Percentiles rank a stretch among this genome's conserved stretches.
Conservation (phyloP, 2,797 vertebrate genomes). For the Hemitrygon akajei region DNA sequence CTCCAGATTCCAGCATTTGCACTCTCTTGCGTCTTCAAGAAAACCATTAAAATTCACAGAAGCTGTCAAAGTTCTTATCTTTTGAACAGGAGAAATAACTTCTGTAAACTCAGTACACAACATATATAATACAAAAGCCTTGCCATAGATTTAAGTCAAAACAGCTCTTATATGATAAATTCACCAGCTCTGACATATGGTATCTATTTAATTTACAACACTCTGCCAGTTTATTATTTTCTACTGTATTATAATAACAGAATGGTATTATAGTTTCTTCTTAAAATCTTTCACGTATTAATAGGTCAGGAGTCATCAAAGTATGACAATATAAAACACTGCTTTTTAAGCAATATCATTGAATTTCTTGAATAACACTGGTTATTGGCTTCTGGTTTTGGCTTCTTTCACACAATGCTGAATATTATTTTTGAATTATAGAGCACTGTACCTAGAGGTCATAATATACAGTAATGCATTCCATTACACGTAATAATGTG, state of each 20-base stretch:
- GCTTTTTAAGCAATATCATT: not conserved
- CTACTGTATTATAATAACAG: not conserved
- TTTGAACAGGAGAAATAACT: not conserved
- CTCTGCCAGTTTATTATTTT: not conserved
- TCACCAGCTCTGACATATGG: not conserved
- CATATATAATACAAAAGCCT: not conserved
- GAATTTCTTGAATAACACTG: not conserved
- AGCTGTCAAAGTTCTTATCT: not conserved
- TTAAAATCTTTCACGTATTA: not conserved
- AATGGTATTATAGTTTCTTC: not conserved
- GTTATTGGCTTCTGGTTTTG: not conserved
- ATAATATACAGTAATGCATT: not conserved
- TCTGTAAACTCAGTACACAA: not conserved
- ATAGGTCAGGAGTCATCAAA: no score
- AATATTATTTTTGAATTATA: not conserved
- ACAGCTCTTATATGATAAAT: not conserved
- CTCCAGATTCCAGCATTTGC: no score
- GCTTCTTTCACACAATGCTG: not conserved
- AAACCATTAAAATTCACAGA: not conserved
- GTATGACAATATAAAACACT: no score
- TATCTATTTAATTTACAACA: not conserved
- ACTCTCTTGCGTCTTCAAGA: not conserved
- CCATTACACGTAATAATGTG: not conserved
- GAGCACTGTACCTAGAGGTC: not conserved
- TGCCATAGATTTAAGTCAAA: not conserved